These are phyloP conservation scores for Clamator glandarius DNA, from an alignment of 2,797 vertebrate species.

Conservation along the genomic window DNA sequence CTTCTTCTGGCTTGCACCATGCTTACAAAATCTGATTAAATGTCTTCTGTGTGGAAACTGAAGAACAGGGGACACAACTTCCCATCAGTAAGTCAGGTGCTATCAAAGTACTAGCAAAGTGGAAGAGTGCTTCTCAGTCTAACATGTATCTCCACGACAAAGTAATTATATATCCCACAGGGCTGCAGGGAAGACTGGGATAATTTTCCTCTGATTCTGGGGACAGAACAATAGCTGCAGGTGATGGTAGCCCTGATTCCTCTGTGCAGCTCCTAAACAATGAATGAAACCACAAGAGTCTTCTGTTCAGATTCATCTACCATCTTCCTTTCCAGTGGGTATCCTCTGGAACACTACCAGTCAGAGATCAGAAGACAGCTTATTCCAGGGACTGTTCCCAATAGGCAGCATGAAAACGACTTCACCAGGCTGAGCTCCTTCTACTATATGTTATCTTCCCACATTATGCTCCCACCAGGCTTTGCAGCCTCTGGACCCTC, in stretches of 20 bases:
- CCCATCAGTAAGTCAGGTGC: not conserved
- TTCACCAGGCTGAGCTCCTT: not conserved
- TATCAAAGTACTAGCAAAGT: not conserved
- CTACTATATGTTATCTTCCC: not conserved
- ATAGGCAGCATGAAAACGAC: not conserved
- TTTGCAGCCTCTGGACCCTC: not conserved
- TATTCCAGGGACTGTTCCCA: not conserved
- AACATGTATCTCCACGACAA: not conserved
- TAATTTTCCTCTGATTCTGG: not conserved
- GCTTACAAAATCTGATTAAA: not conserved
- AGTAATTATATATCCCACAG: not conserved
- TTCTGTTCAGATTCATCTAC: not conserved
- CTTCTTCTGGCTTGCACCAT: not conserved
- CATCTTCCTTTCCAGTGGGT: not conserved
- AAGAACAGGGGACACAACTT: not conserved
- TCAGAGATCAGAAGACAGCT: not conserved
- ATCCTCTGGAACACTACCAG: not conserved
- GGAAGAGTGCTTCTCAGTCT: not conserved
- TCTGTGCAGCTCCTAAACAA: not conserved
- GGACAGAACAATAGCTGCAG: not conserved
- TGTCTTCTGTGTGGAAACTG: not conserved
- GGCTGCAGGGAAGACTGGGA: not conserved
- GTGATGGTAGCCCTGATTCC: not conserved
- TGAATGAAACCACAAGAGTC: not conserved
- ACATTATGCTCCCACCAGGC: not conserved